Percentiles rank a stretch among this genome's conserved stretches.
phyloP scores from a whole-genome alignment of 2,888 invertebrate genomes.

The Rugalucina vietnamica region DNA sequence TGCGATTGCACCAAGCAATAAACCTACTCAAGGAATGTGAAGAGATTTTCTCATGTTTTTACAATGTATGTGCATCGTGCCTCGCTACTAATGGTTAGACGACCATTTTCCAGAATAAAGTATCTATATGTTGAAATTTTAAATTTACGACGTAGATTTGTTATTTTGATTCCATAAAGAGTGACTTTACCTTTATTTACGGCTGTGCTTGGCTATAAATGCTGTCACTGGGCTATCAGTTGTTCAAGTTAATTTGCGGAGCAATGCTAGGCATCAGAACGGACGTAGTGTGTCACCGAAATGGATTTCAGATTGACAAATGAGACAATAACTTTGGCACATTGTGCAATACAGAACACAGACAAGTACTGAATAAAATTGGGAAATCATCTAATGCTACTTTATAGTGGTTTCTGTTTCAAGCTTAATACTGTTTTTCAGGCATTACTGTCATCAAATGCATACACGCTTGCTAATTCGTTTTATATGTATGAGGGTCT shows the following conservation, averaged over 20 bases:
- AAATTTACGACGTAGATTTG: neutral
- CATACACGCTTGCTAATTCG: no score
- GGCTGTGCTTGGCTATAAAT: slow-evolving; percentile 8
- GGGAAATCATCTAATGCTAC: no score
- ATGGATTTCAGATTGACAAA: slow-evolving; percentile 14
- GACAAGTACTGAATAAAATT: no score
- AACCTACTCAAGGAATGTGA: neutral
- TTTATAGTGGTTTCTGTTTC: no score
- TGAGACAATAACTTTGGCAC: neutral
- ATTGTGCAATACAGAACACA: neutral
- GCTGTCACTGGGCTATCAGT: slow-evolving; percentile 15
- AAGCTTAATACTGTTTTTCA: no score
- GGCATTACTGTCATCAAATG: no score
- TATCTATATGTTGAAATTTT: slow-evolving; percentile 32
- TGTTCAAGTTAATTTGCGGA: slow-evolving; percentile 25
- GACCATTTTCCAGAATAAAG: slow-evolving; percentile 15
- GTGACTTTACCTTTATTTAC: slow-evolving; percentile 26
- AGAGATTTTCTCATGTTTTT: slow-evolving; percentile 18
- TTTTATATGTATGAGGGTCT: no score
- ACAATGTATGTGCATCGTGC: slow-evolving; percentile 21
- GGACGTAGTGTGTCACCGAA: slow-evolving; percentile 14
- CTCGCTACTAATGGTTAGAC: slow-evolving; percentile 20
- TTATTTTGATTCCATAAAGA: slow-evolving; percentile 20
- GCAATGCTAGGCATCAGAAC: slow-evolving; percentile 7
- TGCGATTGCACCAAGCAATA: slow-evolving; percentile 1